These are phyloP conservation scores for Phenganax marumi DNA, from an alignment of 92 coral and sea anemone species.

Conservation along the genomic window DNA sequence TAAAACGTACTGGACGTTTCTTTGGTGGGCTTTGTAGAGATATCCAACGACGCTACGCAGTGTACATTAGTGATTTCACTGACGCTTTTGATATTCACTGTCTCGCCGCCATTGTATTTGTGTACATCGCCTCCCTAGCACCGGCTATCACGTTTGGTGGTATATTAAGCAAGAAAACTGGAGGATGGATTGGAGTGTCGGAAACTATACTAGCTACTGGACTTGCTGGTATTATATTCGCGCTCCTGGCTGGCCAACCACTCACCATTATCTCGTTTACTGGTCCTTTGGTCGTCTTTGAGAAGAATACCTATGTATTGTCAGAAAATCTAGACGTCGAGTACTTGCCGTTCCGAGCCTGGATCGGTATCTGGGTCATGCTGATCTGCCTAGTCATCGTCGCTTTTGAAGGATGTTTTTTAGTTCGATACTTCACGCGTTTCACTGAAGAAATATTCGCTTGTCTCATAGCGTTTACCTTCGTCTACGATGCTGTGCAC, in stretches of 20 bases:
- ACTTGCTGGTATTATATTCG: slow-evolving; percentile 76
- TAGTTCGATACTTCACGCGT: slow-evolving; percentile 89
- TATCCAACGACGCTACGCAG: slow-evolving; percentile 66
- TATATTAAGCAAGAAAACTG: slow-evolving; percentile 76
- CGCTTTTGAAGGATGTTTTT: slow-evolving; percentile 93
- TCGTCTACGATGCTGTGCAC: slow-evolving; percentile 74
- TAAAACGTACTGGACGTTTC: slow-evolving; percentile 78
- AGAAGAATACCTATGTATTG: slow-evolving; percentile 72
- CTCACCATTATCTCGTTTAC: slow-evolving; percentile 90
- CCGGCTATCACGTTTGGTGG: slow-evolving; percentile 98
- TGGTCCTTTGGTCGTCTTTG: slow-evolving; percentile 91
- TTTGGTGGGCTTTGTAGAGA: slow-evolving; percentile 95
- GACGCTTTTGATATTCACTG: slow-evolving; percentile 86
- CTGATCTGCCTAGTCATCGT: slow-evolving; percentile 81
- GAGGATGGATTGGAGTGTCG: slow-evolving; percentile 96
- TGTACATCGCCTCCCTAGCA: slow-evolving; percentile 93
- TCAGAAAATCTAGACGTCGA: slow-evolving; percentile 68
- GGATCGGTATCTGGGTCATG: slow-evolving; percentile 99
- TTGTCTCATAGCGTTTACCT: slow-evolving; percentile 82
- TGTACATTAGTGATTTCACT: slow-evolving; percentile 75
- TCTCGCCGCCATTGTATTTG: slow-evolving; percentile 78
- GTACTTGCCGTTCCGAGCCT: slow-evolving; percentile 92
- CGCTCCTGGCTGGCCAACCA: slow-evolving; percentile 93
- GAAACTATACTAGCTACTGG: slow-evolving; percentile 92
- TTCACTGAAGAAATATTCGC: slow-evolving; percentile 99